Base-by-base conservation (phyloP, 2,888 invertebrate species). In the Eulithis testata region DNA sequence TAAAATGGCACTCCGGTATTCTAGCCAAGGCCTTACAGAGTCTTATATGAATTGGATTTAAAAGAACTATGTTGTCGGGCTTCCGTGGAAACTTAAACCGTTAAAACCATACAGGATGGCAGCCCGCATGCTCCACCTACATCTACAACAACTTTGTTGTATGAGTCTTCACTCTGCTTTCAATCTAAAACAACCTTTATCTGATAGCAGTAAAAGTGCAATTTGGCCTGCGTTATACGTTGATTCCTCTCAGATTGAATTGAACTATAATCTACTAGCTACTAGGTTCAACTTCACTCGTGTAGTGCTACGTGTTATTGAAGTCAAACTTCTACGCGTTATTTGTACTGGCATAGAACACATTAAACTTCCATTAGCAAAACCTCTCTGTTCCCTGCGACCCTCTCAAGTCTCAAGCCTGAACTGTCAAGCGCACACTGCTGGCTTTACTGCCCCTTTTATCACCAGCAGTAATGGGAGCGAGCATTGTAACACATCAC, bases 291-390 rank as follows among this genome's bases (percentile, higher is more conserved):
- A 31, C 47, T 12, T 50, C 5, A 21, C 2, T 58, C 14, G 12
- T 21, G n/a, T 40, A 21, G 9, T 9, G 40, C 40, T 50, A 0
- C 8, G 53, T 27, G 27, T 40, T 37, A 37, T 40, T 53, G 40
- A 31, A 53, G 53, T 36, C 31, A 31, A 43, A 54, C 54, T 40
- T 37, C 40, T 43, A 12, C 11, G 3, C 40, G 54, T 40, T 43
- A 11, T 27, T 51, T 4, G 11, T 54, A 36, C 14, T 3, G 45
- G 52, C n/a, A 54, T 3, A 36, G 52, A 9, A 54, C 59, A 64
- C 63, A 64, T 64, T 54, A 60, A 56, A 65, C 56, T 56, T 60
- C 60, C 65, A 65, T 65, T 65, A 65, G 56, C 11, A 37, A 47
- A 45, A 58, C 21, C 51, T 36, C 60, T 49, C 37, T 31, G 53